These are phyloP conservation scores for Sinella curviseta DNA, from an alignment of 1,140 invertebrate species.

Conservation along the genomic window DNA sequence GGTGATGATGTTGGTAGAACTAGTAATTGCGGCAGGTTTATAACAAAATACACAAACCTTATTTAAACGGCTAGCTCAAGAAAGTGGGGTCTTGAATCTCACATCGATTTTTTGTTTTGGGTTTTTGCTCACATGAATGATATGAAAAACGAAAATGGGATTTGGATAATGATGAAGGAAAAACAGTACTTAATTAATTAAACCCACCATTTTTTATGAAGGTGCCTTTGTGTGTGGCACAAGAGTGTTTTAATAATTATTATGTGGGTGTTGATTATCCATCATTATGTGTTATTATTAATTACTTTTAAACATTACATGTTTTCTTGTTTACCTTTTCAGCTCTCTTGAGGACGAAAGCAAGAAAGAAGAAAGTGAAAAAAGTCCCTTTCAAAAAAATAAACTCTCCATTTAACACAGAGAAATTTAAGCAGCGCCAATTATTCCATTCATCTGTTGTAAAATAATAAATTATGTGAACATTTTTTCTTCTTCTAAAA, in stretches of 20 bases:
- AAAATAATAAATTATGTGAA: too few relatives aligned
- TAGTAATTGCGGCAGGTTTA: not conserved
- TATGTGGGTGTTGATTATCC: too few relatives aligned
- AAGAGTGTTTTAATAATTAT: too few relatives aligned
- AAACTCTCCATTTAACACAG: not conserved
- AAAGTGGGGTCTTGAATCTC: not conserved
- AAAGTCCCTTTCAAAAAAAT: not conserved
- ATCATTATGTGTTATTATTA: too few relatives aligned
- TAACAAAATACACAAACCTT: not conserved
- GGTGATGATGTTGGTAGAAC: too few relatives aligned
- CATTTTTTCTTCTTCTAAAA: too few relatives aligned
- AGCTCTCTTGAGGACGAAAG: conserved; percentile 10
- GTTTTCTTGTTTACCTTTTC: too few relatives aligned
- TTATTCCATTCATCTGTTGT: too few relatives aligned
- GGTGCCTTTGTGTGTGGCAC: too few relatives aligned
- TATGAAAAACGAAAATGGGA: not conserved
- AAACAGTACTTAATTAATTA: too few relatives aligned
- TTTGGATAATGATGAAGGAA: not conserved
- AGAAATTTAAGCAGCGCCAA: not conserved
- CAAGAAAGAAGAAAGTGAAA: not conserved
- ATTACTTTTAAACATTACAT: too few relatives aligned
- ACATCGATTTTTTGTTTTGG: not conserved
- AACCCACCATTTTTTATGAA: not conserved
- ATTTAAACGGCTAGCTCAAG: not conserved
- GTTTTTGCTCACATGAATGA: not conserved